phyloP scores from a whole-genome alignment of 2,888 invertebrate species.

The Athalia circularis region DNA sequence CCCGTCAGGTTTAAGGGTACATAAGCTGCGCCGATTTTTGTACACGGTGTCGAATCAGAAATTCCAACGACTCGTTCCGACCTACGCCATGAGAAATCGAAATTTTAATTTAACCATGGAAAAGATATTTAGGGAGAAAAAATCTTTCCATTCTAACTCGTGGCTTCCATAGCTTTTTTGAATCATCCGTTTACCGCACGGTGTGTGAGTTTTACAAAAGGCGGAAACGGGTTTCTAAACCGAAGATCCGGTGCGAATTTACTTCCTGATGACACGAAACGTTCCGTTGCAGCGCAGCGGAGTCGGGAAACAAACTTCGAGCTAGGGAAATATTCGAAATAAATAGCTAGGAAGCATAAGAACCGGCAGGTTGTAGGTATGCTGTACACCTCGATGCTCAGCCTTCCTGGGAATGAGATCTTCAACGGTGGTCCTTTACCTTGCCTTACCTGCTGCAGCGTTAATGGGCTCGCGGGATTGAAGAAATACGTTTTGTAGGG shows the following conservation, averaged over 20 bases:
- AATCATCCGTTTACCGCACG: background rate
- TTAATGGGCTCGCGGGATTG: background rate
- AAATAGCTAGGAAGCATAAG: background rate
- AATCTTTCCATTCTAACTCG: no score
- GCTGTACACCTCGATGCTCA: background rate
- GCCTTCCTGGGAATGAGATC: slow-evolving; percentile 34
- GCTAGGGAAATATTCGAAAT: background rate
- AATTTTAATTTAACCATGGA: no score
- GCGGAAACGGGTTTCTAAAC: background rate
- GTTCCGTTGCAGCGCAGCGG: background rate
- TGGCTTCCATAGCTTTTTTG: slow-evolving; percentile 46
- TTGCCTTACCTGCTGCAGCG: slow-evolving; percentile 23
- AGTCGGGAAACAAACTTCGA: no score
- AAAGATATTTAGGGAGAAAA: no score
- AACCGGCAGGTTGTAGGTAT: slow-evolving; percentile 13
- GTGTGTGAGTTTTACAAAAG: background rate
- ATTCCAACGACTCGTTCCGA: no score
- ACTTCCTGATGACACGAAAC: slow-evolving; percentile 13
- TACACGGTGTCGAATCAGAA: background rate
- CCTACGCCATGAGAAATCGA: no score
- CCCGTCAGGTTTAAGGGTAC: slow-evolving; percentile 54
- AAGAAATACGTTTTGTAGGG: background rate
- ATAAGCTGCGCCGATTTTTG: slow-evolving; percentile 33
- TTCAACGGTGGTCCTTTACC: slow-evolving; percentile 41
- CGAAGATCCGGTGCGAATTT: slow-evolving; percentile 28